Evolutionary conservation across 2,797 vertebrate genomes (phyloP).

Genomic region (Chromobotia macracanthus): DNA sequence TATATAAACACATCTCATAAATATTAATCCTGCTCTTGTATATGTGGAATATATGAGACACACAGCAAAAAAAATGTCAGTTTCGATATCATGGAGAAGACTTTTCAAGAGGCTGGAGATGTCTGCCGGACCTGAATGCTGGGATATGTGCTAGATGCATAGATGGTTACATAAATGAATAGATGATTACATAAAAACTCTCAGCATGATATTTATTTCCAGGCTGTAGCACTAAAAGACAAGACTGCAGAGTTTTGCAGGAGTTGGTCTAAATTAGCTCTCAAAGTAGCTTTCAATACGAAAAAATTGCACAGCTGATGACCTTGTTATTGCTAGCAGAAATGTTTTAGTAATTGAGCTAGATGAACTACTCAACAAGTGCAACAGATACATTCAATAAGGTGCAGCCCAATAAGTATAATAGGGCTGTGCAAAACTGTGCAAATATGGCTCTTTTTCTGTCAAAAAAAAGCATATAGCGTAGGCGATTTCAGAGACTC

Average conservation of each 20-base stretch:
- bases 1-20: background rate
- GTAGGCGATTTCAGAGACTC: too few relatives aligned
- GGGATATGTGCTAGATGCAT: conserved; percentile 65
- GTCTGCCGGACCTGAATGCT: conserved; percentile 67
- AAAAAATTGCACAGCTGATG: conserved; percentile 39
- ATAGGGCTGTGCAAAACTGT: conserved; percentile 45
- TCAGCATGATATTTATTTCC: conserved; percentile 53
- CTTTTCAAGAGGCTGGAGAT: conserved; percentile 32
- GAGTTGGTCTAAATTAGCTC: conserved; percentile 12
- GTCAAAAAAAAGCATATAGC: too few relatives aligned
- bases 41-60: background rate
- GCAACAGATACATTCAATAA: too few relatives aligned
- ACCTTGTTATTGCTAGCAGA: too few relatives aligned
- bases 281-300: conserved; percentile 26
- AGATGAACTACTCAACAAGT: too few relatives aligned
- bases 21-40: background rate
- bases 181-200: conserved; percentile 74
- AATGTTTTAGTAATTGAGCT: too few relatives aligned
- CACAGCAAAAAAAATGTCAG: background rate
- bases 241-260: conserved; percentile 49
- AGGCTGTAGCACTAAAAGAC: conserved; percentile 25
- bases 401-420: conserved; percentile 64
- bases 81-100: background rate
- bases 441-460: too few relatives aligned
- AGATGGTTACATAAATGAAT: conserved; percentile 76